These are phyloP conservation scores for Iguana delicatissima DNA, from an alignment of 2,797 vertebrate genomes.

Conservation along the genomic window DNA sequence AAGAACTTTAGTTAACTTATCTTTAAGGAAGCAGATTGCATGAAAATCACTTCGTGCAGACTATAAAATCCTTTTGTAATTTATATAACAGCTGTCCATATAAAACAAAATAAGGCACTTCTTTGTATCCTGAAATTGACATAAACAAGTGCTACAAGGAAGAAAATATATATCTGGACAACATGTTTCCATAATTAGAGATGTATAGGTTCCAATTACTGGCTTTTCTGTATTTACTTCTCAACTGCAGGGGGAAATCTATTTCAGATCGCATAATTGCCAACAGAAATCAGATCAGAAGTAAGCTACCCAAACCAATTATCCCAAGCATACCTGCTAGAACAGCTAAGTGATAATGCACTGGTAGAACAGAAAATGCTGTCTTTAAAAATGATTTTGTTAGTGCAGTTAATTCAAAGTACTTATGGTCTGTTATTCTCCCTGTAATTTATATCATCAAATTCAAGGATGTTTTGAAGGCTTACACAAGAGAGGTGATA, in stretches of 20 bases:
- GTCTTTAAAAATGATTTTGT: slow-evolving; percentile 38
- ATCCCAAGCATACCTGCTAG: neutral
- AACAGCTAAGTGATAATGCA: slow-evolving; percentile 29
- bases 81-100: slow-evolving; percentile 73
- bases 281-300: slow-evolving; percentile 50
- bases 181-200: slow-evolving; percentile 43
- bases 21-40: slow-evolving; percentile 72
- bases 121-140: slow-evolving; percentile 71
- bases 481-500: slow-evolving; percentile 34
- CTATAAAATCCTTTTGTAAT: slow-evolving; percentile 74
- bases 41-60: slow-evolving; percentile 72
- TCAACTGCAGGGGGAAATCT: slow-evolving; percentile 45
- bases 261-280: slow-evolving; percentile 43
- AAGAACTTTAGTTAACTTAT: slow-evolving; percentile 66
- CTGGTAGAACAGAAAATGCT: neutral
- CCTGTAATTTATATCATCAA: slow-evolving; percentile 49
- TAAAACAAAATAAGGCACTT: slow-evolving; percentile 69
- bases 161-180: slow-evolving; percentile 38
- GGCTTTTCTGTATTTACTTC: slow-evolving; percentile 45
- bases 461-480: slow-evolving; percentile 55
- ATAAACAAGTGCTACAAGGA: slow-evolving; percentile 56
- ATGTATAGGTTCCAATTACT: slow-evolving; percentile 35
- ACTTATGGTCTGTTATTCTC: slow-evolving; percentile 47
- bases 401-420: slow-evolving; percentile 35
- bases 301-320: slow-evolving; percentile 22